These are phyloP conservation scores for Rhea pennata DNA, from an alignment of 2,113 vertebrate species.

Conservation along the genomic window DNA sequence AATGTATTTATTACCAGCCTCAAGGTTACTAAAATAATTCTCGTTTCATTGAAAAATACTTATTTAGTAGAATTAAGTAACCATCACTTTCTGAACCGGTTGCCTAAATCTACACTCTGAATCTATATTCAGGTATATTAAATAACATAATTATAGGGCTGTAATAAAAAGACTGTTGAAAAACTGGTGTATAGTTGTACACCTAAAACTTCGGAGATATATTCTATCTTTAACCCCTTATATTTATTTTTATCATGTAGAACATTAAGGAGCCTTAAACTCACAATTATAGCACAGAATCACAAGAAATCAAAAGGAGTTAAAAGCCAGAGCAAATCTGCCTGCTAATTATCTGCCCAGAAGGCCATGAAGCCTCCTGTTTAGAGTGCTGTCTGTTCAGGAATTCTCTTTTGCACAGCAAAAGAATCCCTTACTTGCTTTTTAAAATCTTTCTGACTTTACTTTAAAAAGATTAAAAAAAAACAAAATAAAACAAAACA, in stretches of 20 bases:
- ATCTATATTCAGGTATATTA: background rate
- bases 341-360: background rate
- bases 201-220: background rate
- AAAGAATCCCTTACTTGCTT: background rate
- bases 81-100: background rate
- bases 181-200: background rate
- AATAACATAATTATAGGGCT: background rate
- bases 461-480: background rate
- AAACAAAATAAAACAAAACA: background rate
- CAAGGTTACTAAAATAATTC: background rate
- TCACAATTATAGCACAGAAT: background rate
- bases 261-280: background rate
- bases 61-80: background rate
- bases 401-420: background rate
- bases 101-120: background rate
- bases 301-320: background rate
- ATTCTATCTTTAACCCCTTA: background rate
- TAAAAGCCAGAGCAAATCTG: background rate
- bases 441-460: slow-evolving; percentile 7
- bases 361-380: background rate
- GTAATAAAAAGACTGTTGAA: background rate
- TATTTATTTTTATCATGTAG: background rate
- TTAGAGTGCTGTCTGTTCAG: background rate
- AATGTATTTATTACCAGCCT: background rate
- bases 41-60: background rate